Conservation (phyloP, 2,113 vertebrate genomes). For the Dendrocopos noguchii region DNA sequence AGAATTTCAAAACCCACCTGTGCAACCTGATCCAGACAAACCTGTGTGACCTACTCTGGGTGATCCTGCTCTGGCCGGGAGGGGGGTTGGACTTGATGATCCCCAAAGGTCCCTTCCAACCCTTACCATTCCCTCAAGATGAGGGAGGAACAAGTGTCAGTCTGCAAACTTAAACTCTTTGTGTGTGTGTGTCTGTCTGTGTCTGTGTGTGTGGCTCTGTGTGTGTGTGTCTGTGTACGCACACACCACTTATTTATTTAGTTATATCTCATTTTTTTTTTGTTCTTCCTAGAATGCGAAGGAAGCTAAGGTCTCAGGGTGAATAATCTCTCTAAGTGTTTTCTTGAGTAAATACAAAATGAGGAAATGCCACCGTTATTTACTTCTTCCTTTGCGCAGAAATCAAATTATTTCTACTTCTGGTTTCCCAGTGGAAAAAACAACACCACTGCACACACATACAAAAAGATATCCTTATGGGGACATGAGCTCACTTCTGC, state of each 20-base stretch:
- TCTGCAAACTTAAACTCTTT: background rate
- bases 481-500: conserved; percentile 27
- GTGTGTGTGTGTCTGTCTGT: rapidly evolving
- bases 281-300: conserved; percentile 44
- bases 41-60: too few species aligned
- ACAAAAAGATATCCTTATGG: background rate
- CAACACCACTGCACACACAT: rapidly evolving
- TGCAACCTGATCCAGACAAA: too few species aligned
- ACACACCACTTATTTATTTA: background rate
- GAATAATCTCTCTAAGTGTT: conserved; percentile 7
- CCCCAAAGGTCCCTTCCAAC: background rate
- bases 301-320: background rate
- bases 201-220: too few species aligned
- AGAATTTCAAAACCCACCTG: too few species aligned
- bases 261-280: background rate
- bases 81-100: background rate
- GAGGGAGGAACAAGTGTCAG: background rate
- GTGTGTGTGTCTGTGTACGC: rapidly evolving
- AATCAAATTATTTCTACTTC: background rate
- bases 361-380: conserved; percentile 2
- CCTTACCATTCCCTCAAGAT: background rate
- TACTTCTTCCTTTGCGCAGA: background rate
- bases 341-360: conserved; percentile 45
- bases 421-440: background rate
- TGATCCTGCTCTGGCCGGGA: background rate